Base-by-base conservation (phyloP, 2,888 invertebrate species). In the Anagyrus pseudococci region DNA sequence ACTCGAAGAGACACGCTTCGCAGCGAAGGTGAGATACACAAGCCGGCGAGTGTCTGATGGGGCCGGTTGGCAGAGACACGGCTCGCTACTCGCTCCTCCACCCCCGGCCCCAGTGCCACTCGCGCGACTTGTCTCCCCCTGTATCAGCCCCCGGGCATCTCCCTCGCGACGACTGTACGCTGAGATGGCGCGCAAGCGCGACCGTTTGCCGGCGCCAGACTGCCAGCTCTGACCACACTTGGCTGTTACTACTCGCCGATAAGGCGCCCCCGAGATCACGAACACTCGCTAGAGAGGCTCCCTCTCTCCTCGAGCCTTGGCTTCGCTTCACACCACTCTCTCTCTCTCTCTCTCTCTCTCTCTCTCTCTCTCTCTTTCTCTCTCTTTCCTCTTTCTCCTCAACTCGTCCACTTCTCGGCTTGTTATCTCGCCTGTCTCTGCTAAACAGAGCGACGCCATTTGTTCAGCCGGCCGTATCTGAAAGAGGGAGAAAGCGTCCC, bases 221-320 rank as follows among this genome's bases (percentile, higher is more conserved):
- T 7, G 15, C 8, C 23, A 3, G 15, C 41, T 23, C 53, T 43
- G 44, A 54, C 29, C 44, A 20, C 43, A 33, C 54, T 54, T 29
- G 44, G 44, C 19, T 43, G 44, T 26, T 8, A 54, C 44, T 44
- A 29, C 54, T 54, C 10, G 17, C 15, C 15, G 4, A 20, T 13
- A 19, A 8, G 26, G 37, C 10, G 15, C 2, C 10, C 3, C 33
- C 8, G 10, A 37, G 2, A 37, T 10, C 29, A 10, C 10, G 10
- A 7, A 7, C 29, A 13, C 10, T 37, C 8, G 33, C 8, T 10
- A 10, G 2, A 4, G 13, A 15, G 2, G 33, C 33, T 15, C 33
- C 33, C 4, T 2, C 33, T 8, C 33, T 15, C 33, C 8, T 13
- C 33, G 8, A 7, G 29, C 6, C 29, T 37, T 37, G 33, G 33